Conservation (phyloP, 2,888 invertebrate genomes). For the Clistopyga incitator region DNA sequence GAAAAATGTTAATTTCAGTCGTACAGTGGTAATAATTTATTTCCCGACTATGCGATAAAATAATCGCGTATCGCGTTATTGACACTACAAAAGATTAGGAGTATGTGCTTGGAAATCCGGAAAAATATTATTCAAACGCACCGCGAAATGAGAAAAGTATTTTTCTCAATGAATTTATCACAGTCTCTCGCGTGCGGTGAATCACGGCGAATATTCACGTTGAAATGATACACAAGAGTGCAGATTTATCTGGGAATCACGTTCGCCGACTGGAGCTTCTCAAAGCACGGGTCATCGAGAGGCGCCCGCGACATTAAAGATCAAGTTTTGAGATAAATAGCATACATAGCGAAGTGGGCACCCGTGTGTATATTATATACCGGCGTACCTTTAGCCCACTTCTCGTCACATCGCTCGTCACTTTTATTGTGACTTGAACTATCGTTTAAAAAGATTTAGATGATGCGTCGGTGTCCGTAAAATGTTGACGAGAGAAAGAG, state of each 20-base stretch:
- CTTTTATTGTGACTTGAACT: slow-evolving; percentile 67
- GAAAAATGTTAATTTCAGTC: slow-evolving; percentile 1
- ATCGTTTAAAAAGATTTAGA: slow-evolving; percentile 69
- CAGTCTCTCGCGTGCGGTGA: background rate
- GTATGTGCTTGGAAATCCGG: too few species aligned
- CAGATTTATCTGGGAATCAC: slow-evolving; percentile 56
- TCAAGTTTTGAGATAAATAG: slow-evolving; percentile 57
- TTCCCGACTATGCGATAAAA: background rate
- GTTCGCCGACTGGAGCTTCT: slow-evolving; percentile 37
- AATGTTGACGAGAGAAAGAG: slow-evolving; percentile 64
- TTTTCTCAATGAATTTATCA: slow-evolving; percentile 24
- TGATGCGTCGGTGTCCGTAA: slow-evolving; percentile 64
- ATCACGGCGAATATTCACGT: slow-evolving; percentile 7
- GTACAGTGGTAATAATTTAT: background rate
- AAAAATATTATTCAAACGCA: background rate
- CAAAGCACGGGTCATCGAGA: slow-evolving; percentile 44
- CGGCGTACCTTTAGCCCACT: slow-evolving; percentile 63
- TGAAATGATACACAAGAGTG: slow-evolving; percentile 3
- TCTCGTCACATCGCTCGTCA: slow-evolving; percentile 65
- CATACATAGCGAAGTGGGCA: slow-evolving; percentile 41
- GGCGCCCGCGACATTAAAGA: slow-evolving; percentile 52
- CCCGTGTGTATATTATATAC: slow-evolving; percentile 55
- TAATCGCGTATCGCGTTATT: background rate
- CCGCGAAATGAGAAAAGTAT: background rate
- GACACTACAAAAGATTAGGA: background rate